A percentile compares a stretch with the other conserved stretches of the same genome.
Conservation (phyloP, 2,888 invertebrate species). For the Tenthredo distinguenda region DNA sequence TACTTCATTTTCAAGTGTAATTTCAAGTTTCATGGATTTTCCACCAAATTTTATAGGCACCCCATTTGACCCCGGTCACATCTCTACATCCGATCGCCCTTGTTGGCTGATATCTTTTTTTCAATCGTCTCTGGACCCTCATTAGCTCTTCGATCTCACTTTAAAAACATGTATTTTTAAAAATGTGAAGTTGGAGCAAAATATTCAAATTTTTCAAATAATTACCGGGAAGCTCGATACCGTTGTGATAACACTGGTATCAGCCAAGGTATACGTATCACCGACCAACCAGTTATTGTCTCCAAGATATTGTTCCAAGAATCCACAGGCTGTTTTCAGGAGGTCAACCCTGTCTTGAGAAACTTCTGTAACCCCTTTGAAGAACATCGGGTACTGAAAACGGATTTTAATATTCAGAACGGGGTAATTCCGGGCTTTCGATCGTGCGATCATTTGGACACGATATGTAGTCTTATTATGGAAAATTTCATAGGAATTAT, state of each 20-base stretch:
- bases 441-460: not conserved
- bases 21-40: not conserved
- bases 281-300: conserved; percentile 66
- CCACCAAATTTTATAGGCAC: not conserved
- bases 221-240: conserved; percentile 58
- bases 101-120: not conserved
- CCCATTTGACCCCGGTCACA: not conserved
- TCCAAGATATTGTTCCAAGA: conserved; percentile 74
- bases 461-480: not conserved
- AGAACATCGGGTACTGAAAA: conserved; percentile 72
- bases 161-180: not conserved
- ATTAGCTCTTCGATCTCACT: not conserved
- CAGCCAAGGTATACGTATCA: conserved; percentile 66
- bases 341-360: conserved; percentile 68
- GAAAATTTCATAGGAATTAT: not conserved
- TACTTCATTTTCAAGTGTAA: not conserved
- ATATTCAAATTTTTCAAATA: not conserved
- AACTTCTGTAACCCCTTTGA: conserved; percentile 68
- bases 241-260: conserved; percentile 60
- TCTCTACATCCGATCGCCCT: not conserved
- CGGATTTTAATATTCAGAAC: not conserved
- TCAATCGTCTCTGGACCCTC: not conserved
- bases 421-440: not conserved
- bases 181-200: not conserved
- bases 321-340: conserved; percentile 71